Evolutionary conservation across 2,888 invertebrate genomes (phyloP).

Genomic region (Nemapogon koenigi): DNA sequence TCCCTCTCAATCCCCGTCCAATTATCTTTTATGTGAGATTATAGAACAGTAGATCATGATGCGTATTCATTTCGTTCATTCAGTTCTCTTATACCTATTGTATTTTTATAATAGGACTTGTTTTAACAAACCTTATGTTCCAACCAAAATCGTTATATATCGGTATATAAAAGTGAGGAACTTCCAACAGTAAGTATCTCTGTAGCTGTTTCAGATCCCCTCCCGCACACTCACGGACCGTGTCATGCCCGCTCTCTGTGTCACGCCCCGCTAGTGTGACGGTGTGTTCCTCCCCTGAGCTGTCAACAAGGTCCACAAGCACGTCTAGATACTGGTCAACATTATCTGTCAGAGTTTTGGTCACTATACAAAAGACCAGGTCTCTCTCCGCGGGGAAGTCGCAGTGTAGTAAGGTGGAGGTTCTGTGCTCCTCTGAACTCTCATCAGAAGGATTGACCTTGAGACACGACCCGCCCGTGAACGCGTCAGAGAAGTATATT

Average conservation of each 20-base stretch:
- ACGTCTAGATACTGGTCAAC: conserved; percentile 33
- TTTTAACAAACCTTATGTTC: conserved; percentile 41
- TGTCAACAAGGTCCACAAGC: conserved; percentile 22
- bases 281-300: conserved; percentile 13
- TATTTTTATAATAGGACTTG: too few relatives aligned
- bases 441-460: conserved; percentile 40
- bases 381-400: conserved; percentile 30
- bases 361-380: conserved; percentile 41
- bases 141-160: conserved; percentile 40
- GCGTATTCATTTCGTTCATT: too few relatives aligned
- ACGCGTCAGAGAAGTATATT: conserved; percentile 38
- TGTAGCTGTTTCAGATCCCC: conserved; percentile 25
- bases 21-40: too few relatives aligned
- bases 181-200: conserved; percentile 32
- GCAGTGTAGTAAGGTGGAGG: conserved; percentile 36
- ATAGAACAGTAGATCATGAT: too few relatives aligned
- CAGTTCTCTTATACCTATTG: too few relatives aligned
- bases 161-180: conserved; percentile 45
- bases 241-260: conserved; percentile 18
- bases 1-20: too few relatives aligned
- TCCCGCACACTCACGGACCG: conserved; percentile 6
- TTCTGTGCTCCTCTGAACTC: conserved; percentile 22
- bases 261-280: conserved; percentile 22
- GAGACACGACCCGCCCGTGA: conserved; percentile 60
- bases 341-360: conserved; percentile 27